Evolutionary conservation across 2,888 invertebrate genomes (phyloP).

Genomic region (Tupiocoris notatus): DNA sequence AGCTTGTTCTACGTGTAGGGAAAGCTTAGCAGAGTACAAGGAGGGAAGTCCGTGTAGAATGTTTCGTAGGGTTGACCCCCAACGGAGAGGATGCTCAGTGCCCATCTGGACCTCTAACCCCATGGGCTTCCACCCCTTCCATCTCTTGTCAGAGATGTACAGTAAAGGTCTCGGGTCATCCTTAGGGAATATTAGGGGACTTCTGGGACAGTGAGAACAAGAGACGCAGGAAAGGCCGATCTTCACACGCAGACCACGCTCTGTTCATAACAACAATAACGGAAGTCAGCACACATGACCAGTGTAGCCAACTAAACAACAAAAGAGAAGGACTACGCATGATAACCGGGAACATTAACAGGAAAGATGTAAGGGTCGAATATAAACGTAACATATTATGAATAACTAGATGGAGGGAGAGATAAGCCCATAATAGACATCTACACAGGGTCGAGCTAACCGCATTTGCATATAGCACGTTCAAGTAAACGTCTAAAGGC

Average conservation of each 20-base stretch:
- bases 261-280: not conserved
- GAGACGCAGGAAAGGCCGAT: not conserved
- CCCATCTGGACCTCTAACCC: not conserved
- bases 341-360: not conserved
- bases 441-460: too few species aligned
- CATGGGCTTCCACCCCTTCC: not conserved
- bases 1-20: not conserved
- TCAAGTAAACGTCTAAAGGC: too few species aligned
- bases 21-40: not conserved
- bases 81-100: not conserved
- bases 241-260: not conserved
- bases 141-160: not conserved
- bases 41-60: not conserved
- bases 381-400: not conserved
- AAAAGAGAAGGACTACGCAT: not conserved
- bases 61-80: not conserved
- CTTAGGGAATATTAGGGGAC: not conserved
- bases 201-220: not conserved
- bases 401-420: not conserved
- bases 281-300: not conserved
- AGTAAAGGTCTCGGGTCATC: not conserved
- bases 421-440: not conserved
- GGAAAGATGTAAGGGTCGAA: not conserved
- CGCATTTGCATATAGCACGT: too few species aligned
- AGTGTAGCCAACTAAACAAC: not conserved